Percentiles rank a stretch among this genome's conserved stretches.
Evolutionary conservation across 1,140 invertebrate genomes (phyloP).

Genomic region (Elymnias hypermnestra): DNA sequence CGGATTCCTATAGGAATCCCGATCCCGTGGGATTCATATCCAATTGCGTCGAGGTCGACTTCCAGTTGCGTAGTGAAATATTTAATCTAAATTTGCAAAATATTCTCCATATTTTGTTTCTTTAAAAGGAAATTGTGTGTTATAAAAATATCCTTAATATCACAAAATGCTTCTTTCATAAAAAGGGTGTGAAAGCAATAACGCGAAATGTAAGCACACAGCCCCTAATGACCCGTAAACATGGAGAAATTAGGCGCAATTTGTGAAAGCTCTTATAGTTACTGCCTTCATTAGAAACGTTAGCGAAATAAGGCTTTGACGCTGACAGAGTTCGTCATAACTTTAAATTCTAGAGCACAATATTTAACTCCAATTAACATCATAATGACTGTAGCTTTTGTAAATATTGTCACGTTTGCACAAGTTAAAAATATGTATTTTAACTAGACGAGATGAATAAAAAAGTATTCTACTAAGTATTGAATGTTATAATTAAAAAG

Average conservation of each 20-base stretch:
- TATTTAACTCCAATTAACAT: conserved; percentile 2
- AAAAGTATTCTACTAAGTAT: background rate
- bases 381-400: conserved; percentile 1
- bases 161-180: background rate
- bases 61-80: too few relatives aligned
- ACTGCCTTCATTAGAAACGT: conserved; percentile 1
- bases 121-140: too few relatives aligned
- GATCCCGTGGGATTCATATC: too few relatives aligned
- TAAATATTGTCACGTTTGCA: background rate
- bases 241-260: conserved; percentile 2
- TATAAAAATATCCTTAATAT: too few relatives aligned
- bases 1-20: too few relatives aligned
- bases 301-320: conserved; percentile 5
- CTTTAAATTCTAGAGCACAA: conserved; percentile 2
- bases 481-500: too few relatives aligned
- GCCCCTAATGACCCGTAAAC: conserved; percentile 3
- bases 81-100: too few relatives aligned
- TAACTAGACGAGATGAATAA: background rate
- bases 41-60: too few relatives aligned
- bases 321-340: conserved; percentile 1
- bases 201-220: conserved; percentile 1
- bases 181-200: background rate
- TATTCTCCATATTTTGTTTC: too few relatives aligned
- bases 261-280: conserved; percentile 7
- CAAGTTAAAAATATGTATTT: too few relatives aligned